These are phyloP conservation scores for Megaceryle torquata DNA, from an alignment of 2,113 vertebrate genomes.

Conservation along the genomic window DNA sequence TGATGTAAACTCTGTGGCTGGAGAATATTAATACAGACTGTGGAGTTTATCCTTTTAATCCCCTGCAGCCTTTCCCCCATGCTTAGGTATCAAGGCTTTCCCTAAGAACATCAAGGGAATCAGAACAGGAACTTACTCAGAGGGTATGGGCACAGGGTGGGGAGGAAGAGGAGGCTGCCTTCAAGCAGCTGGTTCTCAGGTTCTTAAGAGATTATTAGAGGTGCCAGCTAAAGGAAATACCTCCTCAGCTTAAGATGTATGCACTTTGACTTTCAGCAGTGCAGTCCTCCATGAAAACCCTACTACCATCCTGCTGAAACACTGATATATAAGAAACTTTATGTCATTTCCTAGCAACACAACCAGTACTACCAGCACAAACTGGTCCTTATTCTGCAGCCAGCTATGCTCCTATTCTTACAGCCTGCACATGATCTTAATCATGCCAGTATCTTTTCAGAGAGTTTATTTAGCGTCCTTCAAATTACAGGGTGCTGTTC, in stretches of 20 bases:
- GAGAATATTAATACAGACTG: background rate
- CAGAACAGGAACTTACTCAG: background rate
- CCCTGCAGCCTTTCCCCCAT: background rate
- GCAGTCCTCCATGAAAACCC: background rate
- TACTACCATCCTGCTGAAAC: background rate
- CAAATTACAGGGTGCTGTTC: background rate
- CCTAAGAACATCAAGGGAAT: background rate
- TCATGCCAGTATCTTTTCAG: background rate
- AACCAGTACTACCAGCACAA: background rate
- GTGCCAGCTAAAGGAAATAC: conserved; percentile 38
- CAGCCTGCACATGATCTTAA: background rate
- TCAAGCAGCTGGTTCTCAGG: background rate
- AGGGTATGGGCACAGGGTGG: background rate
- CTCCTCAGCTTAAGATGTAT: background rate
- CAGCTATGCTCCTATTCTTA: background rate
- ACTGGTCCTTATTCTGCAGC: background rate
- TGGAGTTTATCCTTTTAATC: conserved; percentile 28
- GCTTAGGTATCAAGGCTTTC: conserved; percentile 15
- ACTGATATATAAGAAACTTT: background rate
- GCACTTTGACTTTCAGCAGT: background rate
- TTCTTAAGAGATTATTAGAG: conserved; percentile 1
- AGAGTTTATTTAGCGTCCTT: background rate
- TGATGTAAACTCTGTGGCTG: background rate
- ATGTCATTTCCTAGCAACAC: background rate
- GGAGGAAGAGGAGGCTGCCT: background rate